Evolutionary conservation across 2,888 invertebrate genomes (phyloP).

Genomic region (Hoplodrina ambigua): DNA sequence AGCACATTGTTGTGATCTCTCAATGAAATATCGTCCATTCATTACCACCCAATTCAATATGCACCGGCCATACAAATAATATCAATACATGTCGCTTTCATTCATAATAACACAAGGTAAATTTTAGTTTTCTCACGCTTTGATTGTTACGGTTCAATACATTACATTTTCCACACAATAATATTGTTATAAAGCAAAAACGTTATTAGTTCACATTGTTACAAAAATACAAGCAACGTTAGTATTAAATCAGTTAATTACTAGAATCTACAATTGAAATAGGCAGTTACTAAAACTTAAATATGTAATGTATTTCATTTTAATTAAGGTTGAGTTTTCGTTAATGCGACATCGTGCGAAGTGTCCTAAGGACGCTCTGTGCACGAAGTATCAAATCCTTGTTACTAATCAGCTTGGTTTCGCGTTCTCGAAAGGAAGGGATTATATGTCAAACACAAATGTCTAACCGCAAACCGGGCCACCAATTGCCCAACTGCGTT

Average conservation of each 20-base stretch:
- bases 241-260: constrained; percentile 31
- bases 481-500: constrained; percentile 55
- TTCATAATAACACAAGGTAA: constrained; percentile 51
- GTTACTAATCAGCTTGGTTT: constrained; percentile 31
- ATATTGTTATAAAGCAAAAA: constrained; percentile 50
- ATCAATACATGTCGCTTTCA: constrained; percentile 49
- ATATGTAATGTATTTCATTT: constrained; percentile 22
- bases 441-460: constrained; percentile 60
- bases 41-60: constrained; percentile 46
- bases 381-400: constrained; percentile 9
- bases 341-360: background rate
- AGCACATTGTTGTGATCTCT: constrained; percentile 71
- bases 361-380: background rate
- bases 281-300: constrained; percentile 22
- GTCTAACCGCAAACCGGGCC: constrained; percentile 54
- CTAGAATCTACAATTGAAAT: constrained; percentile 35
- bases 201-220: constrained; percentile 59
- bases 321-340: constrained; percentile 17
- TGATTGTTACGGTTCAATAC: constrained; percentile 60
- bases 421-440: constrained; percentile 39
- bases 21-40: constrained; percentile 58
- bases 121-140: constrained; percentile 62
- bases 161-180: constrained; percentile 58
- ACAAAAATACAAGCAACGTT: constrained; percentile 50
- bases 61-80: constrained; percentile 36